Evolutionary conservation across 2,113 vertebrate species (phyloP).

Genomic region (Riparia riparia): DNA sequence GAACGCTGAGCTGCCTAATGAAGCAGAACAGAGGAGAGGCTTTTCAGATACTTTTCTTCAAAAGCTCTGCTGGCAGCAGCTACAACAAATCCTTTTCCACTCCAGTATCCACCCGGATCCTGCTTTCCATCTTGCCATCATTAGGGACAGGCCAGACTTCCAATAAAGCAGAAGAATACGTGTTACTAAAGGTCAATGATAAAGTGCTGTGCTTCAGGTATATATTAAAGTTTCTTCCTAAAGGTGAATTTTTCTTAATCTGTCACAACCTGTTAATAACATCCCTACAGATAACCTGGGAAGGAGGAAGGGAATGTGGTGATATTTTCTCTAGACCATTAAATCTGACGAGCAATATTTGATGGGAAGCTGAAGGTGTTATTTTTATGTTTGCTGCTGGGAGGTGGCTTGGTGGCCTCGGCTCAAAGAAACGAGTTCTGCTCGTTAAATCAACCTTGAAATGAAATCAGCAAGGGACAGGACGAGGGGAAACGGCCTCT

Average conservation of each 20-base stretch:
- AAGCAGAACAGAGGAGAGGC: background rate
- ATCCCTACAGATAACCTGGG: background rate
- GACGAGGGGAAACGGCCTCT: fast-evolving
- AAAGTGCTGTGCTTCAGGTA: background rate
- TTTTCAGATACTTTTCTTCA: slow-evolving; percentile 4
- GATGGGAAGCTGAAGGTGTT: background rate
- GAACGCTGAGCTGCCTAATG: background rate
- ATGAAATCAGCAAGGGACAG: background rate
- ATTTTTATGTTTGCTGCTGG: background rate
- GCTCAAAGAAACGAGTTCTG: background rate
- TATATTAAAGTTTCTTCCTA: background rate
- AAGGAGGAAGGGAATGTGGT: background rate
- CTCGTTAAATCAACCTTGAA: background rate
- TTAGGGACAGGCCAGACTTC: background rate
- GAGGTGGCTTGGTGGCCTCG: background rate
- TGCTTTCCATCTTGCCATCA: background rate
- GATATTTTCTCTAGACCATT: background rate
- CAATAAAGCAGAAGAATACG: background rate
- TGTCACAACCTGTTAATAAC: background rate
- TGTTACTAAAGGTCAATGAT: background rate
- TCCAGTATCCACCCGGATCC: background rate
- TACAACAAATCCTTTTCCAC: background rate
- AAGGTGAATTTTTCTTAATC: background rate
- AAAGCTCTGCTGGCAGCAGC: background rate
- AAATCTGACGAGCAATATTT: background rate